A percentile compares a stretch with the other conserved stretches of the same genome.
Conservation (phyloP, 2,797 vertebrate species). For the Myotis daubentonii region DNA sequence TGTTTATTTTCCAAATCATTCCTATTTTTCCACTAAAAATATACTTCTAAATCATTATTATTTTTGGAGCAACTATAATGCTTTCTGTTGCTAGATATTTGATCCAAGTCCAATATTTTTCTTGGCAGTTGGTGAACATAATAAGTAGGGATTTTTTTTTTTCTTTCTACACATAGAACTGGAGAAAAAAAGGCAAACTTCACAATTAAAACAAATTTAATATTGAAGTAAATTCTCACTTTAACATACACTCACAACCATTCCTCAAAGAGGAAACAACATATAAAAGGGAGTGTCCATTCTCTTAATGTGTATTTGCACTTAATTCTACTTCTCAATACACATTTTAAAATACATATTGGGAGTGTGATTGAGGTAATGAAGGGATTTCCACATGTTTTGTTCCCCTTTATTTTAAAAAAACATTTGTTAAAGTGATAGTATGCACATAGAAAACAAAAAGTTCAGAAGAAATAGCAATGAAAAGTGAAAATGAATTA, state of each 20-base stretch:
- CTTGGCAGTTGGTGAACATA: constrained; percentile 71
- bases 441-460: not conserved
- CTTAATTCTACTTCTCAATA: not conserved
- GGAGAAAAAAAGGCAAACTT: constrained; percentile 12
- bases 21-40: constrained; percentile 73
- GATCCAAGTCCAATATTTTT: constrained; percentile 75
- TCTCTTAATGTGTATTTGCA: not conserved
- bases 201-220: constrained; percentile 54
- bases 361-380: not conserved
- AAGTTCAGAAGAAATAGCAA: not conserved
- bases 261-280: not conserved
- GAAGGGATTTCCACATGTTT: not conserved
- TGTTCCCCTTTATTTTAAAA: not conserved
- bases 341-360: not conserved
- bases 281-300: not conserved
- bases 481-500: not conserved
- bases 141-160: constrained; percentile 65
- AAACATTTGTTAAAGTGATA: not conserved
- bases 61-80: constrained; percentile 74
- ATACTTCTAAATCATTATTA: constrained; percentile 78
- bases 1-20: constrained; percentile 73
- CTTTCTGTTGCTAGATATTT: constrained; percentile 74
- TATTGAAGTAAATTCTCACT: constrained; percentile 32
- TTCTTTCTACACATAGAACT: constrained; percentile 2
- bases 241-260: not conserved